Base-by-base conservation (phyloP, 2,113 vertebrate species). In the Synchiropus splendidus region DNA sequence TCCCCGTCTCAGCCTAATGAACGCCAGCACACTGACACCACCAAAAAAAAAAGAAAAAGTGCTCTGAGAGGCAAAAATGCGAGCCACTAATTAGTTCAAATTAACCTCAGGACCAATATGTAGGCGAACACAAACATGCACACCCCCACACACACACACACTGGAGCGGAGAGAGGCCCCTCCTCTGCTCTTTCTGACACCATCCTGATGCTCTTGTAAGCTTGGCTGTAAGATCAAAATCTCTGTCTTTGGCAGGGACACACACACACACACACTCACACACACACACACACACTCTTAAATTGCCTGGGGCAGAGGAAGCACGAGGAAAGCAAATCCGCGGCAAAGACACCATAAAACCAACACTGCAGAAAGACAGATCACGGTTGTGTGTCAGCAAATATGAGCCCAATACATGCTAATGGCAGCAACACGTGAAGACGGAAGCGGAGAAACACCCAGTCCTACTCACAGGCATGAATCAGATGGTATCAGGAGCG, bases 381-480 rank as follows among this genome's bases (percentile, higher is more conserved):
- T 52, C 53, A 36, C 44, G 32, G 64, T 53, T 51, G 45, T 47
- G 37, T 48, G 39, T 35, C 38, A 39, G 48, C 55, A 42, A 32
- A 37, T 11, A 45, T 15, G n/a, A n/a, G n/a, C n/a, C n/a, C n/a
- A n/a, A 37, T 33, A 36, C 17, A 50, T 10, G 38, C 13, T 48
- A 17, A 46, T 1, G 41, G 2, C 51, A 30, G 49, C 9, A 31
- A 42, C 21, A 31, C 13, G 12, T n/a, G n/a, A 44, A 12, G 15
- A 42, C 1, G 30, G 6, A 31, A 8, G 49, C 31, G 61, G 38
- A 67, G 48, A 64, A 62, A n/a, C n/a, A n/a, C n/a, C n/a, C n/a
- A 59, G 57, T 52, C 47, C 37, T 79, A 84, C 80, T 83, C 77
- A 84, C 80, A 78, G 80, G 83, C n/a, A 83, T 75, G 70, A 81